These are phyloP conservation scores for Whitmania pigra DNA, from an alignment of 1,140 invertebrate genomes.

Conservation along the genomic window DNA sequence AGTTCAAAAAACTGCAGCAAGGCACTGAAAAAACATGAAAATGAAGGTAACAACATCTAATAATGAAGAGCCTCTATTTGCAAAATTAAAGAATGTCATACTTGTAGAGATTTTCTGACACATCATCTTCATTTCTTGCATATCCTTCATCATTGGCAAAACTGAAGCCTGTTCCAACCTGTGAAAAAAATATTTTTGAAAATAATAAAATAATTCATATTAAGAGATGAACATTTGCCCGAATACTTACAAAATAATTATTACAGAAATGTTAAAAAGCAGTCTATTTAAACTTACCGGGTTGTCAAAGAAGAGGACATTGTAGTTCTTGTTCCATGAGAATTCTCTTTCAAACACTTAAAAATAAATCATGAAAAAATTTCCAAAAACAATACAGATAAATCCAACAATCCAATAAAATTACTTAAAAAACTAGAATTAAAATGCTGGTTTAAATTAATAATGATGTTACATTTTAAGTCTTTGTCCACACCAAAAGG, in stretches of 20 bases:
- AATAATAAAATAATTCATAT: no score
- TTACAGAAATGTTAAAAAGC: no score
- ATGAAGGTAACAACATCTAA: background rate
- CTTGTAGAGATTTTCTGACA: constrained; percentile 42
- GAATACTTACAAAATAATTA: background rate
- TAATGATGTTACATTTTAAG: constrained; percentile 45
- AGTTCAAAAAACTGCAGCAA: constrained; percentile 42
- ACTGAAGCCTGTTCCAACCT: constrained; percentile 39
- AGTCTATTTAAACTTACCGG: constrained; percentile 48
- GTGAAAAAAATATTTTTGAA: background rate
- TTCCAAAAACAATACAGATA: background rate
- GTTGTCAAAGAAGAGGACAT: constrained; percentile 72
- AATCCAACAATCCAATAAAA: background rate
- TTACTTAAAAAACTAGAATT: background rate
- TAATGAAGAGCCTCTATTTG: background rate
- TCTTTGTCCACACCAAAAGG: constrained; percentile 54
- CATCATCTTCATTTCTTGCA: constrained; percentile 41
- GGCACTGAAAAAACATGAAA: constrained; percentile 30
- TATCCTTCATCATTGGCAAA: constrained; percentile 37
- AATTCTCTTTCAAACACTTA: constrained; percentile 39
- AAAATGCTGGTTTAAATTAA: background rate
- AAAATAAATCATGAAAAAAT: constrained; percentile 23
- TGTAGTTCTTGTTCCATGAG: constrained; percentile 60
- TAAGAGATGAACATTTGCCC: background rate
- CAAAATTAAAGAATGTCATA: constrained; percentile 14